These are phyloP conservation scores for Bicyclus anynana DNA, from an alignment of 1,140 invertebrate species.

Conservation along the genomic window DNA sequence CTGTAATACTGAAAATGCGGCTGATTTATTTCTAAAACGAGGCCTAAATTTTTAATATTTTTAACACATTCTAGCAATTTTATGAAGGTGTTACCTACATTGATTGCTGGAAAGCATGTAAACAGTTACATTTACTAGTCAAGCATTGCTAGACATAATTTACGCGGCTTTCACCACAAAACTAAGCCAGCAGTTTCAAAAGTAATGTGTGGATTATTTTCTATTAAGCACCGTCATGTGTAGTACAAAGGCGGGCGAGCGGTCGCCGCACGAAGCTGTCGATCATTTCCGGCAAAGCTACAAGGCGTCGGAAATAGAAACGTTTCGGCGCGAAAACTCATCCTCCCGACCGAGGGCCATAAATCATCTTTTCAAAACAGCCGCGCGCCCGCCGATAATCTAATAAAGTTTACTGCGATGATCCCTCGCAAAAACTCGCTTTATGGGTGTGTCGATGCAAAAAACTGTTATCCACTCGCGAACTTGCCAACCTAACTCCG, in stretches of 20 bases:
- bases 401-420: conserved; percentile 35
- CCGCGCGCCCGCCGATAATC: conserved; percentile 30
- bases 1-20: no score
- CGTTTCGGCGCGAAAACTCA: conserved; percentile 20
- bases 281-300: background rate
- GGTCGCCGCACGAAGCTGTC: background rate
- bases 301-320: conserved; percentile 11
- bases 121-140: no score
- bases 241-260: conserved; percentile 6
- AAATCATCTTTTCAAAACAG: conserved; percentile 36
- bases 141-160: no score
- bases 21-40: no score
- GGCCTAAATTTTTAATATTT: no score
- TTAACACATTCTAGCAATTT: no score
- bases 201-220: background rate
- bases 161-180: no score
- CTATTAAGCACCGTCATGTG: background rate
- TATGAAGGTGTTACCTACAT: no score
- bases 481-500: conserved; percentile 1
- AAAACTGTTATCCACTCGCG: conserved; percentile 15
- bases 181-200: no score
- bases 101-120: no score
- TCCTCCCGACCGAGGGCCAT: conserved; percentile 15
- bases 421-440: conserved; percentile 31
- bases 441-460: conserved; percentile 26